A percentile compares a stretch with the other conserved stretches of the same genome.
These are phyloP conservation scores for Drosophila suzukii DNA, from an alignment of 1,140 invertebrate genomes.

Conservation along the genomic window DNA sequence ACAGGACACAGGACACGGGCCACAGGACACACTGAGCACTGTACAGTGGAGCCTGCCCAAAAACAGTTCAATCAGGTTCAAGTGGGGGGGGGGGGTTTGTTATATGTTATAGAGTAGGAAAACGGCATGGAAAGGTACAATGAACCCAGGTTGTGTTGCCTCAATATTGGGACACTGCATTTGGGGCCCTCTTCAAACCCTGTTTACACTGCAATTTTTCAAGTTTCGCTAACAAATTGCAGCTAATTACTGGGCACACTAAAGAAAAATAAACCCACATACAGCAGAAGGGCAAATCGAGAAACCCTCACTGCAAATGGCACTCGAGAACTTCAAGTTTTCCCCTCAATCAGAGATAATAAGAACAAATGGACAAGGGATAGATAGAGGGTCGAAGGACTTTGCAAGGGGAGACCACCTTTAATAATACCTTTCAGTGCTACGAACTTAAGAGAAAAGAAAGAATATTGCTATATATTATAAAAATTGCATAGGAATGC, in stretches of 20 bases:
- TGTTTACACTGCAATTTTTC: slow-evolving; percentile 76
- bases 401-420: not conserved
- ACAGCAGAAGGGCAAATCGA: not conserved
- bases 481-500: too few species aligned
- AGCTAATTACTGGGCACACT: slow-evolving; percentile 61
- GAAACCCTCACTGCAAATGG: not conserved
- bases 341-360: slow-evolving; percentile 45
- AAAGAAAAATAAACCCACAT: slow-evolving; percentile 9
- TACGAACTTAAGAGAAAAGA: not conserved
- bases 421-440: not conserved
- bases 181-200: slow-evolving; percentile 39
- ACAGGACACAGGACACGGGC: not conserved
- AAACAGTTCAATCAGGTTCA: slow-evolving; percentile 9
- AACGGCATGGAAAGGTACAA: not conserved
- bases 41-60: slow-evolving; percentile 18
- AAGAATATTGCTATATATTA: too few species aligned
- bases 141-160: slow-evolving; percentile 2
- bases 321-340: slow-evolving; percentile 25
- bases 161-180: slow-evolving; percentile 59
- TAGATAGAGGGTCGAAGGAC: not conserved
- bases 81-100: not conserved
- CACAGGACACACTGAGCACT: not conserved
- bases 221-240: slow-evolving; percentile 62
- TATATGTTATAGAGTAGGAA: too few species aligned
- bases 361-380: slow-evolving; percentile 27